These are phyloP conservation scores for Drosophila neocordata DNA, from an alignment of 1,140 invertebrate species.

Conservation along the genomic window DNA sequence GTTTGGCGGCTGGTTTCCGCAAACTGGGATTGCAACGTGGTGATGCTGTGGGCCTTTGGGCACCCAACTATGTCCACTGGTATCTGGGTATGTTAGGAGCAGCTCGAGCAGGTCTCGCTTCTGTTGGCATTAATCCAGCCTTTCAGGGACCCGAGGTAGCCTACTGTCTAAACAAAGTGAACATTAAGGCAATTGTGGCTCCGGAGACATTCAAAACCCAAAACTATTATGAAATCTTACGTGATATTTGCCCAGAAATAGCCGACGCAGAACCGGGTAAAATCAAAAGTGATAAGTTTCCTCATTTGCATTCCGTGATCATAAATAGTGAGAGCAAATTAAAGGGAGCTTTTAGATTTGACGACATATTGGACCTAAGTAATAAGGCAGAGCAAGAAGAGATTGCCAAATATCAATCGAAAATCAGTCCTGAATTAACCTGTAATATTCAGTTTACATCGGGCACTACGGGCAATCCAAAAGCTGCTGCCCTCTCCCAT, in stretches of 20 bases:
- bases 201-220: slow-evolving; percentile 87
- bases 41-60: slow-evolving; percentile 94
- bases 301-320: slow-evolving; percentile 85
- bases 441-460: slow-evolving; percentile 95
- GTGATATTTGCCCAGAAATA: slow-evolving; percentile 84
- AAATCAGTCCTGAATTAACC: slow-evolving; percentile 86
- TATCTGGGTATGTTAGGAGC: slow-evolving; percentile 90
- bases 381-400: slow-evolving; percentile 57
- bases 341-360: slow-evolving; percentile 85
- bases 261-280: slow-evolving; percentile 46
- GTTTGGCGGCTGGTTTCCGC: slow-evolving; percentile 91
- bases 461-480: slow-evolving; percentile 89
- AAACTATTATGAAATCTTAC: slow-evolving; percentile 89
- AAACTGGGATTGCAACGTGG: slow-evolving; percentile 90
- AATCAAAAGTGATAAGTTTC: slow-evolving; percentile 81
- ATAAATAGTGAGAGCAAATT: slow-evolving; percentile 84
- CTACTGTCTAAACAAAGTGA: slow-evolving; percentile 91
- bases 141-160: slow-evolving; percentile 91
- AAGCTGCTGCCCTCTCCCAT: slow-evolving; percentile 93
- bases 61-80: slow-evolving; percentile 94
- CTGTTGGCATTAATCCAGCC: slow-evolving; percentile 93
- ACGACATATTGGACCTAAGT: slow-evolving; percentile 84
- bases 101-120: slow-evolving; percentile 91
- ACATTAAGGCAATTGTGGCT: slow-evolving; percentile 88
- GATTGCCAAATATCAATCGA: slow-evolving; percentile 41